Evolutionary conservation across 1,140 invertebrate species (phyloP), one percentile per base, ranked within the genome.

Genomic region (Drosophila ambigua): DNA sequence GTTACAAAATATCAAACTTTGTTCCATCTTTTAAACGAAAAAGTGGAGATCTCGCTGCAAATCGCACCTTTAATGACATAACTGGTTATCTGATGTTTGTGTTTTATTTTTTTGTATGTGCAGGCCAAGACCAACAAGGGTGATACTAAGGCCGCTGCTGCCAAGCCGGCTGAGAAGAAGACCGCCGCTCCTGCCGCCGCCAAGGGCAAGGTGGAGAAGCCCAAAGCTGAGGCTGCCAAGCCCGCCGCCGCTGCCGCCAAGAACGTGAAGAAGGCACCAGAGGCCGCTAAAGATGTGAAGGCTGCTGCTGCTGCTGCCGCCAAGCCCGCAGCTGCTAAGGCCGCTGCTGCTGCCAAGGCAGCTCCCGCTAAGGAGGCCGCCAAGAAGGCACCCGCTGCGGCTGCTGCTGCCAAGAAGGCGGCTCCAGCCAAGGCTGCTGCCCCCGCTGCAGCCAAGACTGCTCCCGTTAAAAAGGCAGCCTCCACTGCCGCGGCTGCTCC

Each of bases 201-300:
- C 31, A 92, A 92, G 67, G 91, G 91, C 65, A 92, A 92, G 59
- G 91, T 92, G 52, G 91, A 92, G 73, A 92, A 92, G 61, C 87
- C 91, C n/a, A 91, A 91, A 59, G 79, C 90, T 59, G 90, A 92
- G 71, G 79, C 91, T 26, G 75, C 91, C 46, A 91, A 91, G 65
- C 91, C 90, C 5, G 90, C 87, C 6, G 90, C 85, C 7, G 81
- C 89, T 24, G 82, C 72, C 50, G 91, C 84, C 51, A 91, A 91
- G 68, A 85, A 83, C 11, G 84, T 85, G 2, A 90, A 88, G 71
- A 90, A 88, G 71, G 79, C 75, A 7, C 76, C 84, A 26, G 74
- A 76, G 28, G 81, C 87, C n/a, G 64, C 79, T 8, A 79, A 82
- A 44, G 43, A 57, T 44, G 65, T 65, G 28, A 53, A 53, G 51